Evolutionary conservation across 1,140 invertebrate genomes (phyloP).

Genomic region (Arctopsyche grandis): DNA sequence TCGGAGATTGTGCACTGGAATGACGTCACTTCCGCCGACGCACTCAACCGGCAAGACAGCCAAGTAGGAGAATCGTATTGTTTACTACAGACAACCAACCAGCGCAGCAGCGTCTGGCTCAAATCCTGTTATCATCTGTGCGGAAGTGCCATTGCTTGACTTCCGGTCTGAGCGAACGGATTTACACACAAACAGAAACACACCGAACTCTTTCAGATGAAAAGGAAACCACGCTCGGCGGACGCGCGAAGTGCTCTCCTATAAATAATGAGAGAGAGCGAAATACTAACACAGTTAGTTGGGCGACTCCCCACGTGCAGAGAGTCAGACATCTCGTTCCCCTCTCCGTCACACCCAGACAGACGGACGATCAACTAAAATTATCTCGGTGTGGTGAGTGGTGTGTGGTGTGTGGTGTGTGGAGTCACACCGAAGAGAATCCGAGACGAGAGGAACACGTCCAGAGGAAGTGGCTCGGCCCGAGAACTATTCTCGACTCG

Average conservation of each 20-base stretch:
- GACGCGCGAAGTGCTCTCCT: neutral
- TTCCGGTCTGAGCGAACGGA: neutral
- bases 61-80: no score
- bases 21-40: no score
- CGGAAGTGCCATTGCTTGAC: slow-evolving; percentile 12
- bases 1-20: no score
- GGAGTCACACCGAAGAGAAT: neutral
- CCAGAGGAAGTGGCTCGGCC: slow-evolving; percentile 19
- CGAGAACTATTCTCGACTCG: slow-evolving; percentile 11
- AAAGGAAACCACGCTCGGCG: no score
- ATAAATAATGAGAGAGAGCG: neutral
- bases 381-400: neutral
- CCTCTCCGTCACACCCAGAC: neutral
- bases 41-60: no score
- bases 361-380: slow-evolving; percentile 5
- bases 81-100: neutral
- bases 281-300: slow-evolving; percentile 26
- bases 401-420: neutral
- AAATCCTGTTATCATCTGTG: slow-evolving; percentile 18
- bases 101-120: neutral
- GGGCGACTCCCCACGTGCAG: slow-evolving; percentile 12
- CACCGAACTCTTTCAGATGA: neutral
- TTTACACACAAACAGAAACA: neutral
- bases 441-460: neutral
- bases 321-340: neutral